Conservation (phyloP, 2,113 vertebrate species). For the Aspidoscelis tigris region DNA sequence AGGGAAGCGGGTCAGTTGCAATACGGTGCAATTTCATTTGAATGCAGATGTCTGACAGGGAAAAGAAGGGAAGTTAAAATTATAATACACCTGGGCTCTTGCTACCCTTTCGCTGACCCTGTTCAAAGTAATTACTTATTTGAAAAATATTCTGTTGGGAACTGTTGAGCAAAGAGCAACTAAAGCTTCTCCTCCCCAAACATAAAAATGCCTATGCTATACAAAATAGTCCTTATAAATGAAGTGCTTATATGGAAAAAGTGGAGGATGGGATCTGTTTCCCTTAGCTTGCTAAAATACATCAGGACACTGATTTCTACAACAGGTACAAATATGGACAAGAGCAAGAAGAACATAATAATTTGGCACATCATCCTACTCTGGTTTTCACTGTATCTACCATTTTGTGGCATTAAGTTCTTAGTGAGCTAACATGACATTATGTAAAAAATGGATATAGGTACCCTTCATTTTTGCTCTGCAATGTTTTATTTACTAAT, state of each 20-base stretch:
- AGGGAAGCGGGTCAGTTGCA: background rate
- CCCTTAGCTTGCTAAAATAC: conserved; percentile 4
- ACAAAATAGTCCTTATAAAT: background rate
- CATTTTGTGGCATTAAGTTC: too few relatives aligned
- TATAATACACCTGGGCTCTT: conserved; percentile 7
- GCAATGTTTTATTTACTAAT: too few relatives aligned
- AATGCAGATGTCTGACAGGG: conserved; percentile 11
- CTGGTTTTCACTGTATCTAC: too few relatives aligned
- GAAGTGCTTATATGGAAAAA: background rate
- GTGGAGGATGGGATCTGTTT: conserved; percentile 5
- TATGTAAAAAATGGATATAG: too few relatives aligned
- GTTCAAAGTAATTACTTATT: conserved; percentile 34
- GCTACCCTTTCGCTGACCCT: conserved; percentile 4
- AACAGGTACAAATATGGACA: too few relatives aligned
- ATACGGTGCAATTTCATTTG: conserved; percentile 10
- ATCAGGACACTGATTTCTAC: background rate
- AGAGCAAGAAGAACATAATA: too few relatives aligned
- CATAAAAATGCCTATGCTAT: conserved; percentile 1
- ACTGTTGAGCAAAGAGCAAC: conserved; percentile 18
- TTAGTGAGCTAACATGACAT: too few relatives aligned
- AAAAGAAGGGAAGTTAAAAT: conserved; percentile 35
- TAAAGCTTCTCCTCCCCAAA: background rate
- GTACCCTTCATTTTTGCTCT: too few relatives aligned
- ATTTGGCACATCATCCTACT: too few relatives aligned
- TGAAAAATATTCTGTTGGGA: conserved; percentile 18